Evolutionary conservation across 2,888 invertebrate genomes (phyloP), one percentile per base, ranked within the genome.

Genomic region (Protula sp.): DNA sequence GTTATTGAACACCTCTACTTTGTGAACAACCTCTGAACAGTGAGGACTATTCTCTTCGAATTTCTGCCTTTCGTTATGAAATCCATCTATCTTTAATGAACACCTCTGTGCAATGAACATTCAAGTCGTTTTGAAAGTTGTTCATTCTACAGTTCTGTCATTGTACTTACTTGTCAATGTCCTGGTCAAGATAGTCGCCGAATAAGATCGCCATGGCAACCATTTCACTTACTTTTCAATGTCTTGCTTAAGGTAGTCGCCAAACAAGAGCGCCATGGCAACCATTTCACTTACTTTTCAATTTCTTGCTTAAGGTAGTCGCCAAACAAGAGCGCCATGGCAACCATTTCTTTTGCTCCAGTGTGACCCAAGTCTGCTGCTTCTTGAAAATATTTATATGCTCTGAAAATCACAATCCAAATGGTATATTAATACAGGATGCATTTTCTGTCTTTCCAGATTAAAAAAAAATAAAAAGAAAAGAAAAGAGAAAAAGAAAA

Each of bases 271-370:
- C 0, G 90, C 90, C 91, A 94, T 94, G 0, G 94, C 94, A 3
- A 95, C 81, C n/a, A n/a, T n/a, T n/a, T n/a, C n/a, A 38, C 38
- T 14, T 38, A 38, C 38, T 19, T 38, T 9, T 38, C 84, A 61
- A 93, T 83, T 78, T 94, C 88, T 70, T 92, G 87, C 47, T 87
- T 85, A 19, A 91, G 62, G 86, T 89, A 74, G 86, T 85, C 90
- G 0, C 97, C 97, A 71, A 93, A 87, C 3, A 98, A 81, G 70
- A 89, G 86, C 0, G 90, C 90, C 91, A 94, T 94, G 0, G 94
- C 94, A 3, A 95, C 81, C 76, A 89, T 85, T 62, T 92, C 90
- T 77, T 88, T 86, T 0, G 97, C 92, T 54, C 89, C 88, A 0
- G 83, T 80, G 78, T 94, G 92, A 47, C 92, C 92, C 59, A 87